These are phyloP conservation scores for Gisinianus flammeolus DNA, from an alignment of 2,888 invertebrate species.

Conservation along the genomic window DNA sequence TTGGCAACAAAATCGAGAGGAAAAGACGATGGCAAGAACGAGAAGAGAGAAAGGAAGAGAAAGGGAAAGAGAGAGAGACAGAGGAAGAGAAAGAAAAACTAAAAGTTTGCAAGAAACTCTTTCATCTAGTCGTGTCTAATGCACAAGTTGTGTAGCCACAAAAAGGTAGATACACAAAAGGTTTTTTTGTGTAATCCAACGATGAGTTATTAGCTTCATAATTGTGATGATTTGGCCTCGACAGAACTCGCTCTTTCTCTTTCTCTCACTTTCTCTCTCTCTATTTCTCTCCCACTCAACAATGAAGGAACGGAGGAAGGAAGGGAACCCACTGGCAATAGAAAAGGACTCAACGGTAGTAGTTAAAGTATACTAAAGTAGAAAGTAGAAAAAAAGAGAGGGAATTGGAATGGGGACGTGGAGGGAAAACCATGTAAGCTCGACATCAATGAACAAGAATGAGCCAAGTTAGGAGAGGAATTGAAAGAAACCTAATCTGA, in stretches of 20 bases:
- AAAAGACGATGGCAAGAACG: neutral
- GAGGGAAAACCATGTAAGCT: slow-evolving; percentile 31
- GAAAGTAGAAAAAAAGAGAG: neutral
- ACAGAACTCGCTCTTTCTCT: slow-evolving; percentile 5
- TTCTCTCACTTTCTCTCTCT: slow-evolving; percentile 29
- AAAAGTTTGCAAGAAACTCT: slow-evolving; percentile 16
- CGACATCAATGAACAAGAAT: slow-evolving; percentile 28
- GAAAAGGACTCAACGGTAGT: too few species aligned
- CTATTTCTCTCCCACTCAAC: neutral
- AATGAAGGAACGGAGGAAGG: too few species aligned
- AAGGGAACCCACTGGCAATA: too few species aligned
- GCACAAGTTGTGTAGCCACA: slow-evolving; percentile 29
- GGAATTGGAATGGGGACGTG: neutral
- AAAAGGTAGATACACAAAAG: slow-evolving; percentile 20
- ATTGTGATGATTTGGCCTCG: slow-evolving; percentile 41
- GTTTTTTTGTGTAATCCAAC: slow-evolving; percentile 36
- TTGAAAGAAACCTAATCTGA: slow-evolving; percentile 34
- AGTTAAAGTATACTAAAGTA: too few species aligned
- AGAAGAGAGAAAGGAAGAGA: slow-evolving; percentile 4
- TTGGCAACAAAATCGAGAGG: slow-evolving; percentile 21
- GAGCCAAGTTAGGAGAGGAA: slow-evolving; percentile 13
- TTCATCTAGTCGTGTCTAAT: slow-evolving; percentile 21
- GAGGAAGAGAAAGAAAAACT: slow-evolving; percentile 1
- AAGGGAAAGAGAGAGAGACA: slow-evolving; percentile 3
- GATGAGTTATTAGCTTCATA: slow-evolving; percentile 44